Conservation (phyloP, 2,113 vertebrate species). For the Alligator sinensis region DNA sequence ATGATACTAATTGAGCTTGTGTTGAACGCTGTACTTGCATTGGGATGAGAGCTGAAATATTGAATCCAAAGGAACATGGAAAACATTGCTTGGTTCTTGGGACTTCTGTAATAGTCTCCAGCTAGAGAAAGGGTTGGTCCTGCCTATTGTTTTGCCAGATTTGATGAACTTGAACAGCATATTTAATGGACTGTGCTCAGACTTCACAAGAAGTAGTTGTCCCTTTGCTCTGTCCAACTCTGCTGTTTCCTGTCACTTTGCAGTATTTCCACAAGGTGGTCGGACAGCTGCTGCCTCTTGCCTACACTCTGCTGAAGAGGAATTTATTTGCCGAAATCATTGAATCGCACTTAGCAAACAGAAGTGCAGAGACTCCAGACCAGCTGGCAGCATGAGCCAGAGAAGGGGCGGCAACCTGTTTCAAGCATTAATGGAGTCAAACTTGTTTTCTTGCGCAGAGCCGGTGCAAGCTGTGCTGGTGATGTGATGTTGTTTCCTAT, state of each 20-base stretch:
- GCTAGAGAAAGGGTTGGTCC: too few relatives aligned
- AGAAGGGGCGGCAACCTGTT: neutral
- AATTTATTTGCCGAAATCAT: constrained; percentile 91
- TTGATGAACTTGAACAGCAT: too few relatives aligned
- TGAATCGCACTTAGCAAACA: constrained; percentile 86
- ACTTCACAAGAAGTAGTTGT: too few relatives aligned
- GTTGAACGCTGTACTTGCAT: too few relatives aligned
- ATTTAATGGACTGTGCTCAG: too few relatives aligned
- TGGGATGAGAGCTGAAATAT: too few relatives aligned
- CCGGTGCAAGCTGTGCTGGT: constrained; percentile 25
- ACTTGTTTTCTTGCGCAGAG: neutral
- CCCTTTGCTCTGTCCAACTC: neutral
- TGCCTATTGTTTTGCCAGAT: too few relatives aligned
- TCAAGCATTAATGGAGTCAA: neutral
- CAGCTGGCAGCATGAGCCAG: constrained; percentile 81
- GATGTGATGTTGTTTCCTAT: constrained; percentile 23
- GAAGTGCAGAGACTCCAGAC: constrained; percentile 84
- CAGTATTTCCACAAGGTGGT: constrained; percentile 98
- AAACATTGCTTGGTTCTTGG: too few relatives aligned
- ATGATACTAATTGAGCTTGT: too few relatives aligned
- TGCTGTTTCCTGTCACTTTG: neutral
- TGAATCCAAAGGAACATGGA: too few relatives aligned
- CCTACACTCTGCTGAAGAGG: constrained; percentile 92
- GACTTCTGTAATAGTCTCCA: too few relatives aligned
- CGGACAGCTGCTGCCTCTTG: constrained; percentile 92